Conservation (phyloP, 2,888 invertebrate genomes). For the Cerastoderma edule region DNA sequence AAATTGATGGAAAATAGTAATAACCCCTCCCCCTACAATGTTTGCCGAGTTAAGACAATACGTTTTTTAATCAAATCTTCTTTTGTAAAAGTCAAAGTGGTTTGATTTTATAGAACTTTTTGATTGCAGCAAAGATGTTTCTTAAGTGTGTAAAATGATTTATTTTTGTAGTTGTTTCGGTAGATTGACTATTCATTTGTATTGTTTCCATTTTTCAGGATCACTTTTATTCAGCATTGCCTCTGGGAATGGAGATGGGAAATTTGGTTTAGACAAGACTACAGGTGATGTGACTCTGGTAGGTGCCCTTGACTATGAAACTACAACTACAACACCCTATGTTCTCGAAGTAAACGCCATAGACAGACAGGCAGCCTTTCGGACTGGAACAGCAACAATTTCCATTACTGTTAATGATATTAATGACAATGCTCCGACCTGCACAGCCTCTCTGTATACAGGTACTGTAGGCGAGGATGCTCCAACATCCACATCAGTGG, state of each 20-base stretch:
- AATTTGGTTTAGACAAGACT: conserved; percentile 51
- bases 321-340: conserved; percentile 53
- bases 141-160: too few species aligned
- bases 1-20: too few species aligned
- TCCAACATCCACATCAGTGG: conserved; percentile 49
- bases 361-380: conserved; percentile 63
- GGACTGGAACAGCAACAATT: conserved; percentile 61
- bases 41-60: too few species aligned
- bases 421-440: conserved; percentile 71
- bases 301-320: conserved; percentile 71
- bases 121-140: too few species aligned
- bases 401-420: conserved; percentile 66
- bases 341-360: conserved; percentile 64
- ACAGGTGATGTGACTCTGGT: conserved; percentile 47
- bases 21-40: too few species aligned
- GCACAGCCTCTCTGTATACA: conserved; percentile 48
- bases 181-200: too few species aligned
- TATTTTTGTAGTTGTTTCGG: too few species aligned
- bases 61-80: too few species aligned
- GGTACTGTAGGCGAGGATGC: conserved; percentile 65
- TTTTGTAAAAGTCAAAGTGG: too few species aligned
- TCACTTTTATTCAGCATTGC: conserved; percentile 53
- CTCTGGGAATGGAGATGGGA: conserved; percentile 62
- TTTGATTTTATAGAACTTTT: too few species aligned
- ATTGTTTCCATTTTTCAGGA: conserved; percentile 30